phyloP scores from a whole-genome alignment of 2,888 invertebrate genomes.

The Cryptus viduatorius region DNA sequence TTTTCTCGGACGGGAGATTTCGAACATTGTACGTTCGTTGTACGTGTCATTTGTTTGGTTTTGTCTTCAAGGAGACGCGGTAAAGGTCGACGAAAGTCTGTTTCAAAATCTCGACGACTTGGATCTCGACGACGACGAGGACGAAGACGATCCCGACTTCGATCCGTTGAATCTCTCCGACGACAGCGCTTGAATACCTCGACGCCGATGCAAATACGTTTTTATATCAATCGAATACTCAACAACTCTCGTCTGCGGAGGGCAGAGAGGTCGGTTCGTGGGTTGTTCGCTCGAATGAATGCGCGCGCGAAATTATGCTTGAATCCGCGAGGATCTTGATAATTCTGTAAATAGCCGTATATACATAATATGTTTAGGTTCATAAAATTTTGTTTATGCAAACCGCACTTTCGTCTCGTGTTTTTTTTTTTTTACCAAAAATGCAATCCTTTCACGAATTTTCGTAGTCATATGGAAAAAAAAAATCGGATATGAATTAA shows the following conservation, averaged over 20 bases:
- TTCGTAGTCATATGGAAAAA: not conserved
- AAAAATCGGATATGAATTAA: not conserved
- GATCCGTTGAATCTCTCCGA: slow-evolving; percentile 84
- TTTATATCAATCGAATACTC: slow-evolving; percentile 5
- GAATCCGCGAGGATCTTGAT: slow-evolving; percentile 43
- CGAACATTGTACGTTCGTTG: not conserved
- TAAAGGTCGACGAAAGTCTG: slow-evolving; percentile 96
- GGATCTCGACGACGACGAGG: slow-evolving; percentile 90
- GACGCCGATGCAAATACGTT: not conserved
- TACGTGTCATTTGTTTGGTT: slow-evolving; percentile 14
- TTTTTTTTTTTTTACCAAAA: not conserved
- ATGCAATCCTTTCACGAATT: not conserved
- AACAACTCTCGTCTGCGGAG: slow-evolving; percentile 7
- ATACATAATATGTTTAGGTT: slow-evolving; percentile 72
- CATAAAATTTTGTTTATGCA: slow-evolving; percentile 78
- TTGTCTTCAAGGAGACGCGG: slow-evolving; percentile 88
- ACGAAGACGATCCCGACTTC: slow-evolving; percentile 88
- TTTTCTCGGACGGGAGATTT: not conserved
- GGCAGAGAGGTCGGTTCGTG: slow-evolving; percentile 8
- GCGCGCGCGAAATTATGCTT: slow-evolving; percentile 48
- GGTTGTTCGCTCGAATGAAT: slow-evolving; percentile 57
- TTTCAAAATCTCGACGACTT: slow-evolving; percentile 96
- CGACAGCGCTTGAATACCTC: slow-evolving; percentile 76
- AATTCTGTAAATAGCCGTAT: slow-evolving; percentile 64
- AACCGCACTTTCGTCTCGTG: not conserved